Evolutionary conservation across 1,140 invertebrate genomes (phyloP), one percentile per base, ranked within the genome.

Genomic region (Glomeris maerens): DNA sequence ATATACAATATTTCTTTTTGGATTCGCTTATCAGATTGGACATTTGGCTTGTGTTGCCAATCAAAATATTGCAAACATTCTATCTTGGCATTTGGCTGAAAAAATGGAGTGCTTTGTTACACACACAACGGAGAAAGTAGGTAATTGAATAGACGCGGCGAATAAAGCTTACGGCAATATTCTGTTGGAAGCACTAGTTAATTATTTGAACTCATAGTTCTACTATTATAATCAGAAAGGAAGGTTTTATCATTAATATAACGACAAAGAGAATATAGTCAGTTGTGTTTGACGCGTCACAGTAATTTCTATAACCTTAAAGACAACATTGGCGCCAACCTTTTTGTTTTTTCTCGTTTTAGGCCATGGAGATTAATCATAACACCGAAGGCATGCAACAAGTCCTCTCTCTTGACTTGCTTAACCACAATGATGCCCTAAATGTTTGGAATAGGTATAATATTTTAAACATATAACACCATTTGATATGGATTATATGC

Each of bases 21-120:
- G n/a, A n/a, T n/a, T n/a, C n/a, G n/a, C n/a, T 36, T 55, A 61
- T 42, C 55, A 66, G 64, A 67, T 68, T 46, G 62, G 60, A 14
- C 65, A 67, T 39, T 49, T 69, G 36, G 67, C 65, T 13, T 48
- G 59, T 42, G 57, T 66, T 7, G 49, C 53, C 17, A 63, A 67
- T 45, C 45, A 58, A 38, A 62, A 64, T 45, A 62, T 64, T 25
- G 63, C 67, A 2, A 53, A 63, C 10, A 65, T 69, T 21, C 51
- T 69, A 23, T 67, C 65, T 0, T 69, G 67, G 67, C 66, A 68
- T 44, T 66, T 69, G 66, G 64, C 66, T 38, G 63, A 63, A 39
- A 66, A 69, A 52, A 69, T 69, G 64, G 66, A 69, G 47, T 67
- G 65, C 61, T 60, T 69, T 1, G 63, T 69, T 14, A 69, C 67